These are phyloP conservation scores for Euproctis similis DNA, from an alignment of 2,888 invertebrate genomes.

Conservation along the genomic window DNA sequence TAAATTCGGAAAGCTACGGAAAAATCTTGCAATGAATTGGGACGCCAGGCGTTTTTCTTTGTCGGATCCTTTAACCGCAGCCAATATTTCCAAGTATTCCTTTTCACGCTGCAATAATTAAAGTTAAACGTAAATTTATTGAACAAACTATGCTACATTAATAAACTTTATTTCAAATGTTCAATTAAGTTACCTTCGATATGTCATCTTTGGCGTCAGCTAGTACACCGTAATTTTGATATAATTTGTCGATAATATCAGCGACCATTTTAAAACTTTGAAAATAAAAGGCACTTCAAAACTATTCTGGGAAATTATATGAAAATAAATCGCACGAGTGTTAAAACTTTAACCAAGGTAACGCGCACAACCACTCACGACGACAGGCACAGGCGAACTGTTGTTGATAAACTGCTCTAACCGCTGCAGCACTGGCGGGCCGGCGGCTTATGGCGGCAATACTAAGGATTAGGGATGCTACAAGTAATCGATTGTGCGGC, in stretches of 20 bases:
- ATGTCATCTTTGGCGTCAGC: slow-evolving; percentile 94
- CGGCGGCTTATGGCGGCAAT: too few relatives aligned
- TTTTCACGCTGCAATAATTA: slow-evolving; percentile 83
- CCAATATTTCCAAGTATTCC: slow-evolving; percentile 90
- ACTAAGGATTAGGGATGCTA: too few relatives aligned
- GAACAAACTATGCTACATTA: not conserved
- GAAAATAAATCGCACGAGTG: not conserved
- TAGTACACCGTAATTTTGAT: slow-evolving; percentile 91
- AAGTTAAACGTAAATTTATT: slow-evolving; percentile 7
- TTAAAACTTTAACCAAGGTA: not conserved
- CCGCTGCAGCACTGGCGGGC: too few relatives aligned
- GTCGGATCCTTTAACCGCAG: slow-evolving; percentile 90
- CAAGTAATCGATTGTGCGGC: too few relatives aligned
- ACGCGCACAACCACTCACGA: too few relatives aligned
- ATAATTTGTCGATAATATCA: slow-evolving; percentile 87
- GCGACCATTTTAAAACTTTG: slow-evolving; percentile 52
- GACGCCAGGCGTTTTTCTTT: slow-evolving; percentile 95
- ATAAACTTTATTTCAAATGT: not conserved
- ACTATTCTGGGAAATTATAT: not conserved
- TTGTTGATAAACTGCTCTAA: too few relatives aligned
- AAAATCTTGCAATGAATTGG: slow-evolving; percentile 96
- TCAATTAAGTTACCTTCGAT: slow-evolving; percentile 80
- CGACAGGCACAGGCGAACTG: too few relatives aligned
- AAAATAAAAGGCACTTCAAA: not conserved
- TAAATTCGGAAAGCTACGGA: slow-evolving; percentile 90